Conservation (phyloP, 2,888 invertebrate species). For the Luperina nickerlii region DNA sequence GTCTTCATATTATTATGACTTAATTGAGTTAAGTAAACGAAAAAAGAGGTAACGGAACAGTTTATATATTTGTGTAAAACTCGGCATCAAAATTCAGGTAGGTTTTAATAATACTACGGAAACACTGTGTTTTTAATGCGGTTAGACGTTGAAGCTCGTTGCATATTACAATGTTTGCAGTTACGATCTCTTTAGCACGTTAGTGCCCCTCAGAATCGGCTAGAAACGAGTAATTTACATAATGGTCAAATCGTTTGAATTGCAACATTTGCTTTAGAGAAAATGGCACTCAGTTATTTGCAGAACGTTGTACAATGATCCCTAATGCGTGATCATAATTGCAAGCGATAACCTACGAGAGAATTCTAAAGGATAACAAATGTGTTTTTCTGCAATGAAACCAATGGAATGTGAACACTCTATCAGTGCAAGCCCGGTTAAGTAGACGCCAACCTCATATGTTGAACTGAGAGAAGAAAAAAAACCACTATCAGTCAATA, state of each 20-base stretch:
- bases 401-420: background rate
- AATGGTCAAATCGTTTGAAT: slow-evolving; percentile 17
- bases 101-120: background rate
- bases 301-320: background rate
- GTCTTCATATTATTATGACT: background rate
- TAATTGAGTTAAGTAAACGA: background rate
- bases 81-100: background rate
- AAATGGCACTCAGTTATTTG: slow-evolving; percentile 19
- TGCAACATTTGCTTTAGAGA: slow-evolving; percentile 11
- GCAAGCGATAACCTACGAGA: background rate
- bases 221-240: slow-evolving; percentile 26
- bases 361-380: background rate
- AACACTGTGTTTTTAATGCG: slow-evolving; percentile 4
- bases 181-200: slow-evolving; percentile 18
- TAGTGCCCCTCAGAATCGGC: slow-evolving; percentile 20
- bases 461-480: no score
- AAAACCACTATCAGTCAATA: background rate
- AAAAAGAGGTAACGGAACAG: background rate
- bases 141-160: background rate
- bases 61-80: background rate
- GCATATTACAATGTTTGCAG: slow-evolving; percentile 25
- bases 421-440: no score
- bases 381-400: background rate
- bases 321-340: background rate
- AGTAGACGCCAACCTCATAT: no score